Base-by-base conservation (phyloP, 2,888 invertebrate species). In the Diarsia mendica region DNA sequence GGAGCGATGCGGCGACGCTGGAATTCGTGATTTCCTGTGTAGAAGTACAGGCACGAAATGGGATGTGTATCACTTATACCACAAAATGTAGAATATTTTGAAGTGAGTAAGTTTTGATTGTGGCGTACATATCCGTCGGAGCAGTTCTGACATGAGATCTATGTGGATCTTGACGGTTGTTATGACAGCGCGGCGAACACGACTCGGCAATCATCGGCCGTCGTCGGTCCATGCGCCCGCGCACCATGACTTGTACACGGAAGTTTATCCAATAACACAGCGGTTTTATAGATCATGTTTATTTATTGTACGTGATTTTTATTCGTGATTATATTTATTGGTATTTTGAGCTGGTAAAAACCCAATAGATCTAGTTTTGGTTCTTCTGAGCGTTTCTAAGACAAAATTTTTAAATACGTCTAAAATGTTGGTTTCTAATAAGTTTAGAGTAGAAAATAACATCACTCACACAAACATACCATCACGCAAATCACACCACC, bases 171-270 rank as follows among this genome's bases (percentile, higher is more conserved):
- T 23, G 33, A 28, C 49, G 55, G 65, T 72, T 85, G 77, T 82
- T 82, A 63, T 82, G 82, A 82, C 77, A 85, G 67, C 60, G 71
- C 60, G 20, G 18, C 33, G 71, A 61, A 85, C 82, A 85, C 60
- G 82, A 72, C 46, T 82, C 51, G 20, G 67, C 85, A 67, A 72
- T 85, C 77, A 81, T 15, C 46, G 67, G 28, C 48, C 67, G 44
- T 46, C n/a, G 71, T 48, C 60, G 64, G 33, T 9, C 70, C 71
- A 67, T 82, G 77, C 82, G 71, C 82, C 39, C 58, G 82, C 85
- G 71, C 85, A 55, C 11, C 23, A 11, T 10, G 23, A 11, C 44
- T 58, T 80, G 75, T 84, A 48, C 39, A 33, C 66, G 80, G 80
- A 81, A 80, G 80, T 81, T 80, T 81, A 67, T 73, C 39, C 46